These are phyloP conservation scores for Chaetodon trifasciatus DNA, from an alignment of 2,797 vertebrate genomes.

Conservation along the genomic window DNA sequence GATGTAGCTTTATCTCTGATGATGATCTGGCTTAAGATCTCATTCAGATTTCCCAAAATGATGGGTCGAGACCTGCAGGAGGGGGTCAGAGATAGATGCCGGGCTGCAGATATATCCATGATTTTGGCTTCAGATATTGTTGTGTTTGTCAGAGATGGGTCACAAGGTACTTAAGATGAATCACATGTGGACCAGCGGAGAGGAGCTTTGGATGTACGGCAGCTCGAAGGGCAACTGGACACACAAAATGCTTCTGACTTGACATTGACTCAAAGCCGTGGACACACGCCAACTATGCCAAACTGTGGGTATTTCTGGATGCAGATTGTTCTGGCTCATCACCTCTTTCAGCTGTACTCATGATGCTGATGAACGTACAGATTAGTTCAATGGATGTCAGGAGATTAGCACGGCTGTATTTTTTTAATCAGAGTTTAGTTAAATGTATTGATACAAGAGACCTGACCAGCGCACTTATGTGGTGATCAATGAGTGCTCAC, in stretches of 20 bases:
- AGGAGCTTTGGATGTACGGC: background rate
- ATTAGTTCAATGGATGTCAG: conserved; percentile 60
- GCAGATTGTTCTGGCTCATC: background rate
- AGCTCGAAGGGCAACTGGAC: background rate
- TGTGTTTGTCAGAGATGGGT: conserved; percentile 37
- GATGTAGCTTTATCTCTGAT: conserved; percentile 24
- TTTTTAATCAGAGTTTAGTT: conserved; percentile 34
- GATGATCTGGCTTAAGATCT: conserved; percentile 24
- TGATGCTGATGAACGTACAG: conserved; percentile 53
- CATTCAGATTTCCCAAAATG: conserved; percentile 19
- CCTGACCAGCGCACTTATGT: background rate
- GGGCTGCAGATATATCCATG: background rate
- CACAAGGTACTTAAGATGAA: conserved; percentile 11
- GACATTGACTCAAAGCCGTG: conserved; percentile 16
- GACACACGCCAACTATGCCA: conserved; percentile 25
- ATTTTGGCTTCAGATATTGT: conserved; percentile 33
- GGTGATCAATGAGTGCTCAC: conserved; percentile 14
- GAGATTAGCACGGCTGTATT: conserved; percentile 51
- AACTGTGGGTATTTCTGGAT: conserved; percentile 30
- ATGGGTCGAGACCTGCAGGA: conserved; percentile 10
- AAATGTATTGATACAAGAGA: conserved; percentile 41
- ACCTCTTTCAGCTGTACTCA: too few species aligned
- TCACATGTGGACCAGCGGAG: background rate
- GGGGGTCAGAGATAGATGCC: conserved; percentile 4
- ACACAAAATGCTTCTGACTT: conserved; percentile 10